Base-by-base conservation (phyloP, 1,140 invertebrate genomes). In the Atta cephalotes region DNA sequence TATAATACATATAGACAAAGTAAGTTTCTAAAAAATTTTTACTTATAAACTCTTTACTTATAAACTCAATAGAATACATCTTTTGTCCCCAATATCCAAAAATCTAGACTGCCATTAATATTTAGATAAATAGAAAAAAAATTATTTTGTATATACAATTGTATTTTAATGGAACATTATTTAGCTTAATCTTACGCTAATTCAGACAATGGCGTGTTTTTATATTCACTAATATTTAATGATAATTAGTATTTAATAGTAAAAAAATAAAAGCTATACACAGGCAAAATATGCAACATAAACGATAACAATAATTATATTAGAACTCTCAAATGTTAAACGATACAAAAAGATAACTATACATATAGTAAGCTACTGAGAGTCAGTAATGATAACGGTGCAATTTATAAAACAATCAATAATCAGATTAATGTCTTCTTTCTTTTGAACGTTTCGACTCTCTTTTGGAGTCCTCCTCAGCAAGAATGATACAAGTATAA, bases 101-200 rank as follows among this genome's bases (percentile, higher is more conserved):
- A 72, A 72, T 16, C 16, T 72, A 71, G 12, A 16, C 25, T 31
- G 6, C 2, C 0, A 74, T 21, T n/a, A 70, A 49, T n/a, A 31
- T 63, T 63, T 63, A 31, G 14, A 63, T 63, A 66, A 66, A 39
- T 63, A 63, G 25, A 63, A 63, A 7, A 63, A 63, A 25, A 25
- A 31, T 63, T 63, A 63, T 62, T 12, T 28, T 25, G 0, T 62
- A 12, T 4, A 62, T 63, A 63, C 12, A 16, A 63, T 28, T 63
- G 14, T 63, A 28, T 10, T 63, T 16, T 31, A 62, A 9, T 21
- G 2, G 39, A 21, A 58, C 3, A 1, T 62, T 63, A 70, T 45
- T 28, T 70, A 49, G 4, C 6, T n/a, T 51, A 49, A 51, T 70
- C 3, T 3, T 16, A 31, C 25, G 14, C 2, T 70, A 25, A 70